Evolutionary conservation across 35 echinoderm and acorn worm species (phyloP).

Genomic region (Strongylocentrotus purpuratus): DNA sequence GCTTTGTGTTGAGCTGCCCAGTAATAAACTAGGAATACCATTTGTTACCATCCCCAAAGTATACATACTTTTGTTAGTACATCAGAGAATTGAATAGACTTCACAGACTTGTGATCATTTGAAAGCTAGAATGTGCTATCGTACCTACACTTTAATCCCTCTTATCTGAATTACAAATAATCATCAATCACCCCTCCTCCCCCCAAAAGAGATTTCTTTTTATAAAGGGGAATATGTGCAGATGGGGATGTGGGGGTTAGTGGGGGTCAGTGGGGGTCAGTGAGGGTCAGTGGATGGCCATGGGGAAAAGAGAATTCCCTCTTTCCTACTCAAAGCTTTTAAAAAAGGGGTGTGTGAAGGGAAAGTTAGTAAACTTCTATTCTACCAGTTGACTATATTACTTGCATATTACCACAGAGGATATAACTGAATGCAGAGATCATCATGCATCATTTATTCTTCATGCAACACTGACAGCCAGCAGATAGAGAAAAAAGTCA

Average conservation of each 20-base stretch:
- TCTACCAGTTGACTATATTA: not conserved
- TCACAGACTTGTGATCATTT: not conserved
- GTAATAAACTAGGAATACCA: not conserved
- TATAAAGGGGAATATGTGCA: not conserved
- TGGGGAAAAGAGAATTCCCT: not conserved
- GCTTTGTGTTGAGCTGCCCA: not conserved
- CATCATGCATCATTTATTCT: not conserved
- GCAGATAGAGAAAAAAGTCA: no score
- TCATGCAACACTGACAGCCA: not conserved
- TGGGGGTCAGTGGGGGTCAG: not conserved
- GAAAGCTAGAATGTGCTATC: not conserved
- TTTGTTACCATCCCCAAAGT: not conserved
- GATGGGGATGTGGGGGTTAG: not conserved
- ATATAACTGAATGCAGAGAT: not conserved
- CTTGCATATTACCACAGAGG: no score
- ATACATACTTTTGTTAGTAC: not conserved
- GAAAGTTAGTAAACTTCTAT: not conserved
- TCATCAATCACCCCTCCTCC: not conserved
- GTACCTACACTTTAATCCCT: not conserved
- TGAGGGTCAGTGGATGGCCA: not conserved
- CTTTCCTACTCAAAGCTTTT: not conserved
- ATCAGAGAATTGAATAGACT: not conserved
- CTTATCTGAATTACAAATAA: not conserved
- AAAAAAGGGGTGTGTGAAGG: not conserved
- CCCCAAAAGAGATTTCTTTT: not conserved